phyloP scores from a whole-genome alignment of 2,888 invertebrate genomes.

The Anthrax anthrax region DNA sequence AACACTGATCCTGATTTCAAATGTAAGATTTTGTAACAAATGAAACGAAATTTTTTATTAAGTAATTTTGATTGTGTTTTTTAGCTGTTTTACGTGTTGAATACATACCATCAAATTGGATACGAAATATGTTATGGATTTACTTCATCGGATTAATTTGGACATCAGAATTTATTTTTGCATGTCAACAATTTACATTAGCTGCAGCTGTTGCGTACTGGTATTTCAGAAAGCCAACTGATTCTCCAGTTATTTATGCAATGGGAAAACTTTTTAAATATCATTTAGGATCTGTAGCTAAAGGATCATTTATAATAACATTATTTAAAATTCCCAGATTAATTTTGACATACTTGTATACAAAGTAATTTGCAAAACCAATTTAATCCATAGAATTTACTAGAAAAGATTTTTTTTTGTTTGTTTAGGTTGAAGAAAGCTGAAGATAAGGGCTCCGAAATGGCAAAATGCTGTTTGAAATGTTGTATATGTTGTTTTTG shows the following conservation, averaged over 20 bases:
- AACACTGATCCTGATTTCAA: slow-evolving; percentile 18
- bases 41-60: slow-evolving; percentile 5
- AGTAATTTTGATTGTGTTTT: too few species aligned
- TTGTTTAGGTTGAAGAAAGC: slow-evolving; percentile 45
- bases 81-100: slow-evolving; percentile 51
- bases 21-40: slow-evolving; percentile 18
- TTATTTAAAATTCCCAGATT: slow-evolving; percentile 82
- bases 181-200: slow-evolving; percentile 87
- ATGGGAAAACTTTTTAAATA: slow-evolving; percentile 68
- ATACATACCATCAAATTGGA: slow-evolving; percentile 62
- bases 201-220: slow-evolving; percentile 87
- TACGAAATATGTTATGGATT: slow-evolving; percentile 90
- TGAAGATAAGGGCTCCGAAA: slow-evolving; percentile 58
- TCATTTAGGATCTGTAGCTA: slow-evolving; percentile 88
- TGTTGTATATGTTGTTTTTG: slow-evolving; percentile 84
- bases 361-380: slow-evolving; percentile 45
- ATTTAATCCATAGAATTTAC: not conserved
- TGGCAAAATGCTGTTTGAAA: slow-evolving; percentile 58
- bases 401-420: not conserved
- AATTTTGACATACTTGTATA: slow-evolving; percentile 75
- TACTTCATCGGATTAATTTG: slow-evolving; percentile 81
- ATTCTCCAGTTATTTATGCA: slow-evolving; percentile 40
- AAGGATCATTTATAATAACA: slow-evolving; percentile 87
- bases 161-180: slow-evolving; percentile 88
- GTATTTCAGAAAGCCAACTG: slow-evolving; percentile 73